A percentile compares a stretch with the other conserved stretches of the same genome.
Evolutionary conservation across 2,888 invertebrate species (phyloP).

Genomic region (Microctonus brassicae): DNA sequence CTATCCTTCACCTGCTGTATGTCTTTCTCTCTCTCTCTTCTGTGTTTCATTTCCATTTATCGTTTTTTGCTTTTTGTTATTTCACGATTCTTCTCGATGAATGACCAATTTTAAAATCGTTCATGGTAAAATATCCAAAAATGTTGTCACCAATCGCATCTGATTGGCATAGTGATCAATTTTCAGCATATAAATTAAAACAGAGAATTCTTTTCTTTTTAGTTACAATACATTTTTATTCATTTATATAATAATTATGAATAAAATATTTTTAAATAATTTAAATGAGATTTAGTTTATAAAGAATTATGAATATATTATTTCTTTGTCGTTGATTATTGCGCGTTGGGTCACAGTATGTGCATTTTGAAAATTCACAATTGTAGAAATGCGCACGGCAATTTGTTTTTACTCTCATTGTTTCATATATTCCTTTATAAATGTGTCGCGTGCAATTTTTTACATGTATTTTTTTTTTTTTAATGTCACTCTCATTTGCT

Average conservation of each 20-base stretch:
- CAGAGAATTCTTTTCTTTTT: neutral
- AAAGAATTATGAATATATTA: neutral
- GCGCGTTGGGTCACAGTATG: neutral
- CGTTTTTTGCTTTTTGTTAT: slow-evolving; percentile 23
- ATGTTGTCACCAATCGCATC: neutral
- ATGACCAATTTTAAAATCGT: slow-evolving; percentile 36
- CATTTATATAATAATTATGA: neutral
- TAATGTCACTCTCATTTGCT: neutral
- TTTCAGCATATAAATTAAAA: neutral
- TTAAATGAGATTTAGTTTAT: neutral
- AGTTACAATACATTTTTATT: neutral
- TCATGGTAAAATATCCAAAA: neutral
- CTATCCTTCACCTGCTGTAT: slow-evolving; percentile 5
- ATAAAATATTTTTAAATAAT: neutral
- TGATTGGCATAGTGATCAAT: neutral
- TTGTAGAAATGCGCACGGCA: neutral
- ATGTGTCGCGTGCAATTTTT: neutral
- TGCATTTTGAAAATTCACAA: neutral
- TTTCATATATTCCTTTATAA: neutral
- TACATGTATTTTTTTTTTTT: neutral
- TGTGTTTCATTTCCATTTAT: slow-evolving; percentile 15
- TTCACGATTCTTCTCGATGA: slow-evolving; percentile 25
- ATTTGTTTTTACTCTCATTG: neutral
- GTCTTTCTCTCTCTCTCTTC: slow-evolving; percentile 11
- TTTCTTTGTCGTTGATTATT: neutral